Base-by-base conservation (phyloP, 2,113 vertebrate species). In the Eclectus roratus region DNA sequence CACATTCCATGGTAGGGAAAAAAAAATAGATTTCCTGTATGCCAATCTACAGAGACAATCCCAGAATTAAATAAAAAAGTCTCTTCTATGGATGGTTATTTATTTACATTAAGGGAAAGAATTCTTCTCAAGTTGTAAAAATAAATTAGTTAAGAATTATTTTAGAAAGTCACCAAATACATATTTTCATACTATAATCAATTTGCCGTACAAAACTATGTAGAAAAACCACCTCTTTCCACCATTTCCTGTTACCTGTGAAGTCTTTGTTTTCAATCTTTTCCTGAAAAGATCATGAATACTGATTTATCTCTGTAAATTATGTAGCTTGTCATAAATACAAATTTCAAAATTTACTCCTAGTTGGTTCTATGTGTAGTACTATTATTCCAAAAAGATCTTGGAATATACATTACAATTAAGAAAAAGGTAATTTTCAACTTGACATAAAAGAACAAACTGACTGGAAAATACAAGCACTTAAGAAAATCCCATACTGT, bases 221-320 rank as follows among this genome's bases (percentile, higher is more conserved):
- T 46, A 10, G 89, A 77, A 74, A 52, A 80, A 83, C 5, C 83
- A 94, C 80, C 90, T 94, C 85, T 91, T 95, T 90, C 61, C 93
- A 95, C 72, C 94, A 92, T 69, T 78, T 89, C 91, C 93, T 96
- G 90, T 95, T 96, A 96, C 93, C 93, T 94, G 72, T 53, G 91
- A 66, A 52, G 93, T 78, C 96, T 96, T 72, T 96, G 83, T 69
- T 96, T 92, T 94, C 93, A 95, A 92, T 94, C 93, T 94, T 96
- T 97, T 93, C 94, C 93, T 95, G 94, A 91, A 96, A 97, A 96
- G 94, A 94, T 86, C 85, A 94, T 0, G 92, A 80, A 95, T 93
- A 86, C 90, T 95, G 85, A 94, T 96, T 96, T 77, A 94, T 89
- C 64, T 93, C 85, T 94, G 95, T 56, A 94, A 93, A 78, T 95